These are phyloP conservation scores for Chalcis sispes DNA, from an alignment of 2,888 invertebrate genomes.

Conservation along the genomic window DNA sequence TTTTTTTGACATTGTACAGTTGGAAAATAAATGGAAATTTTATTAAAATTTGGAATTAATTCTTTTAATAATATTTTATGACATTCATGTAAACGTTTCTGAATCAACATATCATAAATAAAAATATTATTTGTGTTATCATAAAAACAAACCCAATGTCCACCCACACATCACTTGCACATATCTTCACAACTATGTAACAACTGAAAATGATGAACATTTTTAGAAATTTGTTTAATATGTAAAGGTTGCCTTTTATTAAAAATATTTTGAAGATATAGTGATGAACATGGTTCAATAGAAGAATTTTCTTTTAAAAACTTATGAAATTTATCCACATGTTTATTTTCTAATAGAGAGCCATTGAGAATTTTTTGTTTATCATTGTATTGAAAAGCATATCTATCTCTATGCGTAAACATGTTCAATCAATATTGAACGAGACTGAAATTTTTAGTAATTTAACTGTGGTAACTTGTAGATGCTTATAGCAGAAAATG, in stretches of 20 bases:
- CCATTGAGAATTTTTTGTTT: constrained; percentile 32
- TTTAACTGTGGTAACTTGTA: too few relatives aligned
- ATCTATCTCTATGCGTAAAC: too few relatives aligned
- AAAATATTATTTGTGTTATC: neutral
- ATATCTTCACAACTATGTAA: constrained; percentile 13
- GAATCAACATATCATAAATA: constrained; percentile 16
- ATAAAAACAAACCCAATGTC: constrained; percentile 5
- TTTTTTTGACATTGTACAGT: constrained; percentile 14
- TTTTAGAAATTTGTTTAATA: neutral
- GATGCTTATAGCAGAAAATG: too few relatives aligned
- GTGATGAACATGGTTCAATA: neutral
- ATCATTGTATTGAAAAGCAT: constrained; percentile 15
- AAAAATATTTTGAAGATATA: neutral
- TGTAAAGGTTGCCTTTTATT: neutral
- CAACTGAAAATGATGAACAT: constrained; percentile 5
- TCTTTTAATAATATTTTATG: neutral
- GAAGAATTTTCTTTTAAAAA: neutral
- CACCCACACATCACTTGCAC: neutral
- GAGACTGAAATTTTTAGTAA: too few relatives aligned
- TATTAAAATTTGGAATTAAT: constrained; percentile 13
- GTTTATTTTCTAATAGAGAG: neutral
- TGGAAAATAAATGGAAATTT: neutral
- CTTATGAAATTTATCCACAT: constrained; percentile 23
- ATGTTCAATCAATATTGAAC: too few relatives aligned
- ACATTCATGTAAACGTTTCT: neutral